Evolutionary conservation across 2,888 invertebrate genomes (phyloP).

Genomic region (Antheraea assamensis): DNA sequence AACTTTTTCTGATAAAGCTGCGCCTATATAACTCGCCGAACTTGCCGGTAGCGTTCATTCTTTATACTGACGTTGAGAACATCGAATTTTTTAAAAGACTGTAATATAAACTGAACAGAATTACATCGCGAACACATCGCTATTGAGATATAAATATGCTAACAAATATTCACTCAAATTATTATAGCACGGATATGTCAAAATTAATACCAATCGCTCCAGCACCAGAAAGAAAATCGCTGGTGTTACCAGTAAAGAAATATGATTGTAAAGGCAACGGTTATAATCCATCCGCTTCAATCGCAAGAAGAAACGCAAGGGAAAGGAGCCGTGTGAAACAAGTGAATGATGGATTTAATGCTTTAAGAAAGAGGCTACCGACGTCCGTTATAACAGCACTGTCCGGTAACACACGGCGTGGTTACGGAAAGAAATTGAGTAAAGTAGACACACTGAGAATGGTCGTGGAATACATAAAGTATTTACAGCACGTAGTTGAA

Average conservation of each 20-base stretch:
- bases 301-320: conserved; percentile 95
- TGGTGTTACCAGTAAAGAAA: conserved; percentile 75
- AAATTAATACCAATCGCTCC: conserved; percentile 80
- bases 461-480: conserved; percentile 95
- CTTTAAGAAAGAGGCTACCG: conserved; percentile 92
- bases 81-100: conserved; percentile 43
- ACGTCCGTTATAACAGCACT: conserved; percentile 88
- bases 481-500: conserved; percentile 89
- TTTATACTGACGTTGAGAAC: conserved; percentile 53
- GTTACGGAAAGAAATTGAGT: conserved; percentile 91
- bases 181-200: conserved; percentile 44
- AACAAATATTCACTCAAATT: conserved; percentile 48
- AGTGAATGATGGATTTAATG: conserved; percentile 96
- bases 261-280: conserved; percentile 84
- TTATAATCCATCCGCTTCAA: conserved; percentile 88
- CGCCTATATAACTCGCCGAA: conserved; percentile 65
- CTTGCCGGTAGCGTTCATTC: conserved; percentile 63
- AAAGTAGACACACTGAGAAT: conserved; percentile 95
- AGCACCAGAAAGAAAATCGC: conserved; percentile 67
- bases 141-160: neutral
- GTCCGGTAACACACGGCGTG: conserved; percentile 84
- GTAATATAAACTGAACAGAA: conserved; percentile 18
- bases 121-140: neutral
- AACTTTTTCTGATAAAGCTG: conserved; percentile 68
- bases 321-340: conserved; percentile 97